Conservation (phyloP, 2,888 invertebrate genomes). For the Melitaea athalia region DNA sequence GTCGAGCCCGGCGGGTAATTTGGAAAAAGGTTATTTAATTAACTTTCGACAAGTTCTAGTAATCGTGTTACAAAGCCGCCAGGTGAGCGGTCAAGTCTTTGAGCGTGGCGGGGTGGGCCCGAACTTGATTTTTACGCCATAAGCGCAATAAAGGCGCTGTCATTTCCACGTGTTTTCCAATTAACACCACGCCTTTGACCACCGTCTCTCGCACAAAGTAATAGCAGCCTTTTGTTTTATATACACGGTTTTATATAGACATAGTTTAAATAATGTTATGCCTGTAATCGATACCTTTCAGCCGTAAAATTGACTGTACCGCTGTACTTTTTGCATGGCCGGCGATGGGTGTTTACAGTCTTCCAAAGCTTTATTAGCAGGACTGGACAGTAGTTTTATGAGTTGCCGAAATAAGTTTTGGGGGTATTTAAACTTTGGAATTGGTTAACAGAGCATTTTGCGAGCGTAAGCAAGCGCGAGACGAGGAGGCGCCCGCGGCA, state of each 20-base stretch:
- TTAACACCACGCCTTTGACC: constrained; percentile 80
- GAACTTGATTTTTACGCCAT: constrained; percentile 79
- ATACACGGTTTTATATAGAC: constrained; percentile 48
- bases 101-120: constrained; percentile 57
- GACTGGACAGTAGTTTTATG: constrained; percentile 73
- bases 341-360: constrained; percentile 40
- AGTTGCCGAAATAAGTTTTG: constrained; percentile 76
- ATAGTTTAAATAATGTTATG: constrained; percentile 66
- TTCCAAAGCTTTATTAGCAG: constrained; percentile 54
- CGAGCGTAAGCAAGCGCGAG: constrained; percentile 49
- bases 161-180: constrained; percentile 80
- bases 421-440: constrained; percentile 72
- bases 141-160: constrained; percentile 77
- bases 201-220: constrained; percentile 62
- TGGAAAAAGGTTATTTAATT: constrained; percentile 82
- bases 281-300: constrained; percentile 56
- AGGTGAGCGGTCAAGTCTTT: constrained; percentile 76
- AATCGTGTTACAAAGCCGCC: constrained; percentile 80
- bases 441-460: constrained; percentile 76
- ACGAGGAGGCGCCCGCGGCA: constrained; percentile 60
- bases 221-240: constrained; percentile 62
- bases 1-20: constrained; percentile 75
- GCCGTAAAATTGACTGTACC: constrained; percentile 23
- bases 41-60: constrained; percentile 81
- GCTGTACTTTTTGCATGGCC: constrained; percentile 18